Evolutionary conservation across 2,888 invertebrate species (phyloP).

Genomic region (Elegia similella): DNA sequence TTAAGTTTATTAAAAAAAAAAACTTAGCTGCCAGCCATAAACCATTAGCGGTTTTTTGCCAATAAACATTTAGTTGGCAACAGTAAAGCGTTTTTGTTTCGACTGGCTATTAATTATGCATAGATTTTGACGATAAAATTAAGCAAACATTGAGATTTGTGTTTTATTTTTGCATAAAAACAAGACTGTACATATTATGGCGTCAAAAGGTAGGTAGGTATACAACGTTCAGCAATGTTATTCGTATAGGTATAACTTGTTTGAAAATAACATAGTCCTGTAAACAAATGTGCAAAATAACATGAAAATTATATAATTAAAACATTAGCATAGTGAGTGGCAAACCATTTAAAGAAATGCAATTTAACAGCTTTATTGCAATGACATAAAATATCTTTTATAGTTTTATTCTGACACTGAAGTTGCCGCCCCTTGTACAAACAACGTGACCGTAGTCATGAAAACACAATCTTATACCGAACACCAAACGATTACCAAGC

Average conservation of each 20-base stretch:
- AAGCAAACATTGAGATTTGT: background rate
- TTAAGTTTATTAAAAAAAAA: background rate
- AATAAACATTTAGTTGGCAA: background rate
- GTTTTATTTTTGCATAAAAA: background rate
- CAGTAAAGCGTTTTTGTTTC: background rate
- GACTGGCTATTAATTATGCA: background rate
- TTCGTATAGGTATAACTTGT: background rate
- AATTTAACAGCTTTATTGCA: background rate
- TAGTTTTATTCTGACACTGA: background rate
- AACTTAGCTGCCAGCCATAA: background rate
- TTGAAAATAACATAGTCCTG: background rate
- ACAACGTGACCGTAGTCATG: conserved; percentile 39
- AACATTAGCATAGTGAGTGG: background rate
- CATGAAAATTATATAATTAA: background rate
- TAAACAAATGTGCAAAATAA: background rate
- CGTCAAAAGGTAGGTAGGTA: too few species aligned
- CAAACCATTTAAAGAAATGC: background rate
- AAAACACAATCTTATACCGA: conserved; percentile 37
- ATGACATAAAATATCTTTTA: background rate
- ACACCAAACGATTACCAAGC: conserved; percentile 60
- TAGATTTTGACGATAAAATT: background rate
- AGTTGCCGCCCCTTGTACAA: background rate
- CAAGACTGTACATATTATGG: background rate
- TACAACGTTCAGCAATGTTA: too few species aligned
- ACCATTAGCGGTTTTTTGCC: conserved; percentile 15